Base-by-base conservation (phyloP, 2,113 vertebrate genomes). In the Phaethon lepturus region DNA sequence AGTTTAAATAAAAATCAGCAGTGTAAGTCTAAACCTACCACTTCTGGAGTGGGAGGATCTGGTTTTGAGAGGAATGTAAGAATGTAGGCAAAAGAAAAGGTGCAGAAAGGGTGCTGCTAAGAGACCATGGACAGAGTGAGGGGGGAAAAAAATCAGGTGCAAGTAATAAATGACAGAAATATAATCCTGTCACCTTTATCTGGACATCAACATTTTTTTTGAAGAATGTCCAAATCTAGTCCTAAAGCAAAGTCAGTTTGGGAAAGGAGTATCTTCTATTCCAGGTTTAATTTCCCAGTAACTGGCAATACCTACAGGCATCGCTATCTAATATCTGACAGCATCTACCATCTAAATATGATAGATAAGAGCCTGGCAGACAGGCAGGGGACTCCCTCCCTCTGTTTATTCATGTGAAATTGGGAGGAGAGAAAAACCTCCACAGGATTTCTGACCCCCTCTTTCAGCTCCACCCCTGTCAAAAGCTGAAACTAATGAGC, bases 381-480 rank as follows among this genome's bases (percentile, higher is more conserved):
- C 93, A 96, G 95, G 75, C 95, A 96, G 97, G 91, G 94, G 91
- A 97, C 95, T 97, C 97, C 96, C 90, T 97, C 92, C 86, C 91
- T 95, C 94, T 96, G 94, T 97, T 97, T 96, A 97, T 96, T 97
- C 96, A 96, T 93, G 75, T 95, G 94, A 95, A 95, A 97, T 81
- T 96, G 84, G 95, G 93, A 97, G 94, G 96, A 96, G 95, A 97
- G 89, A 96, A 97, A 96, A 95, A 94, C 91, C 88, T 96, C 95
- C 95, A 95, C 93, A 97, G 94, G 94, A 96, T 97, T 96, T 96
- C 93, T 93, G 88, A 89, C 85, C 88, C 67, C 13, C 69, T 87
- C 86, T 85, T 95, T 87, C 95, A 97, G 95, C 97, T 97, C 96
- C 97, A 96, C 96, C 96, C 96, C 90, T 97, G 94, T 96, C 96